A percentile compares a stretch with the other conserved stretches of the same genome.
Conservation (phyloP, 2,888 invertebrate species). For the Agriopis aurantiaria region DNA sequence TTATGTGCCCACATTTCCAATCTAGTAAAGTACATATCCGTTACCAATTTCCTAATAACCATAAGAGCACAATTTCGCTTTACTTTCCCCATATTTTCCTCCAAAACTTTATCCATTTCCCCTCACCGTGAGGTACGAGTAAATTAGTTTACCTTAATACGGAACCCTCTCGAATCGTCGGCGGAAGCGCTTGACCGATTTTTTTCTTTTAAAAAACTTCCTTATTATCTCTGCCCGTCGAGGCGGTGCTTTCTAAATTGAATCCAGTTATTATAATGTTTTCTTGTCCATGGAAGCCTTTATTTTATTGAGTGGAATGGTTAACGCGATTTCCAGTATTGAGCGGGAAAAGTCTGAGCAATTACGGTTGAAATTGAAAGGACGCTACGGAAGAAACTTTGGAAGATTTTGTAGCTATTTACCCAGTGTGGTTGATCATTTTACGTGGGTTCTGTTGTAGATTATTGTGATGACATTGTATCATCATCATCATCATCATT, state of each 20-base stretch:
- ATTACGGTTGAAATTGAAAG: conserved; percentile 18
- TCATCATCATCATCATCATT: too few relatives aligned
- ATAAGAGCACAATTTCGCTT: conserved; percentile 31
- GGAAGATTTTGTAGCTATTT: conserved; percentile 15
- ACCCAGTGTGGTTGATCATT: not conserved
- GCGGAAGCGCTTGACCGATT: conserved; percentile 34
- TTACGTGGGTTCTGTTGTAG: not conserved
- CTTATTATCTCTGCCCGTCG: conserved; percentile 51
- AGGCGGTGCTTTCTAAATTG: conserved; percentile 57
- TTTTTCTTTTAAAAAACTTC: conserved; percentile 48
- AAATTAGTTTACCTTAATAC: conserved; percentile 37
- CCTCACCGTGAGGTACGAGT: conserved; percentile 20
- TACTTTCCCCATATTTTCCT: conserved; percentile 34
- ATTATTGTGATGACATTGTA: not conserved
- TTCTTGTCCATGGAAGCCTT: conserved; percentile 59
- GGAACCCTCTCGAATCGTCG: conserved; percentile 21
- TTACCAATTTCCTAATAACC: conserved; percentile 38
- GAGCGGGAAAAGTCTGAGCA: conserved; percentile 31
- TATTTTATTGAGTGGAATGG: conserved; percentile 54
- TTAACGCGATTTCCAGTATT: conserved; percentile 42
- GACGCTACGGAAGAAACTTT: conserved; percentile 2
- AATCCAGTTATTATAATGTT: conserved; percentile 66
- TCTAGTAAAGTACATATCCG: conserved; percentile 30
- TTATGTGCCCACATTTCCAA: conserved; percentile 31
- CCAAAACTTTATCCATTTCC: conserved; percentile 34